phyloP scores from a whole-genome alignment of 2,888 invertebrate species.

The Phengaris alcon region DNA sequence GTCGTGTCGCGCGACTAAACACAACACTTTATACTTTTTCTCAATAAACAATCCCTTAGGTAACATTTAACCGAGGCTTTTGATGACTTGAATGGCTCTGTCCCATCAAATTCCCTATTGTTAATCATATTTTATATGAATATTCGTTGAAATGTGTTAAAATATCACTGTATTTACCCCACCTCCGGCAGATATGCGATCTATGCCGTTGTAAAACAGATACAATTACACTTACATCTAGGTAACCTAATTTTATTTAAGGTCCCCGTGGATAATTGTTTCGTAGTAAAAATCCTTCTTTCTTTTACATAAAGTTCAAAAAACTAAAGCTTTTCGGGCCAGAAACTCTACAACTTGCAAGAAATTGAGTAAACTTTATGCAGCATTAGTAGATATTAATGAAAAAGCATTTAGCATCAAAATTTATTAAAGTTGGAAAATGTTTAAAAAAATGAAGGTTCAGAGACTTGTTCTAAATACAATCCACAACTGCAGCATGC shows the following conservation, averaged over 20 bases:
- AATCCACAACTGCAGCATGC: not conserved
- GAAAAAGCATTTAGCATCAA: not conserved
- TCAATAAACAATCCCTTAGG: constrained; percentile 2
- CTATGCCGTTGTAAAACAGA: too few relatives aligned
- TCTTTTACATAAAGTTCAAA: too few relatives aligned
- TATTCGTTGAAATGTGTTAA: too few relatives aligned
- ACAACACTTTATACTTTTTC: constrained; percentile 27
- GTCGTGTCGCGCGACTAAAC: constrained; percentile 21
- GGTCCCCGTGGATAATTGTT: too few relatives aligned
- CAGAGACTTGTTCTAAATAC: not conserved
- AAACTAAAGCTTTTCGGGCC: too few relatives aligned
- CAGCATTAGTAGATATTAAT: not conserved
- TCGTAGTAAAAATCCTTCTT: too few relatives aligned
- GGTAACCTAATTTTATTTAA: too few relatives aligned
- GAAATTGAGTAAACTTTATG: not conserved
- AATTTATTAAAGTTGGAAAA: not conserved
- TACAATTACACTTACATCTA: too few relatives aligned
- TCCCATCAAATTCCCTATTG: too few relatives aligned
- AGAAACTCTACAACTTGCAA: not conserved
- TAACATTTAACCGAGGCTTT: not conserved
- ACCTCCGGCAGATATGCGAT: too few relatives aligned
- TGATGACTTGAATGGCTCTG: not conserved
- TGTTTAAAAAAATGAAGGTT: not conserved
- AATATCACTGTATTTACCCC: too few relatives aligned
- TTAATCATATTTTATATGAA: too few relatives aligned